Percentiles rank a stretch among this genome's conserved stretches.
Evolutionary conservation across 2,113 vertebrate species (phyloP).

Genomic region (Platichthys stellatus): DNA sequence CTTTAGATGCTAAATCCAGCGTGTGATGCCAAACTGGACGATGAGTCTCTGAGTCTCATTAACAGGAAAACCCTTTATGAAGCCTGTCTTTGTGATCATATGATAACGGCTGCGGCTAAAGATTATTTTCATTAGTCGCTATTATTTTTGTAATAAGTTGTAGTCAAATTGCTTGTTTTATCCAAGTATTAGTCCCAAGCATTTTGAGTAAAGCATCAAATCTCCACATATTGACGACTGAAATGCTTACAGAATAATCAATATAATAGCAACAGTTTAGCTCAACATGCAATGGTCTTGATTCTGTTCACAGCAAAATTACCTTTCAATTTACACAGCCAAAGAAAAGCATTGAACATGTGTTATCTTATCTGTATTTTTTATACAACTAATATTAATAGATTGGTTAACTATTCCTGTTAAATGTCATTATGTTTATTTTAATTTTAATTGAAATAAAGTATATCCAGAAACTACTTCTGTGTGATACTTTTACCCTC

Average conservation of each 20-base stretch:
- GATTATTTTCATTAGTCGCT: not conserved
- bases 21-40: constrained; percentile 31
- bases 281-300: too few species aligned
- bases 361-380: not conserved
- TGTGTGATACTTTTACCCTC: not conserved
- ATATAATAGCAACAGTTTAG: too few species aligned
- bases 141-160: not conserved
- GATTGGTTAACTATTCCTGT: not conserved
- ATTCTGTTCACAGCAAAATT: not conserved
- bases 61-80: constrained; percentile 6
- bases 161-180: not conserved
- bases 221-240: too few species aligned
- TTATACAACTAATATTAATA: too few species aligned
- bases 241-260: too few species aligned
- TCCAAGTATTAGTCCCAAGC: not conserved
- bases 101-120: not conserved
- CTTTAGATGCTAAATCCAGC: constrained; percentile 24
- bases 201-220: not conserved
- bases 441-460: too few species aligned
- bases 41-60: constrained; percentile 20
- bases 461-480: not conserved
- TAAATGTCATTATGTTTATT: not conserved
- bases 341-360: not conserved
- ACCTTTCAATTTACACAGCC: not conserved
- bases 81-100: constrained; percentile 3